Conservation (phyloP, 2,113 vertebrate genomes). For the rabbit (Oryctolagus cuniculus) region mOryCun1.1 NC_091435.1:154088001-154088500, state of each 20-base stretch:
- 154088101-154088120: too few species aligned
- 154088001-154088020: too few species aligned
- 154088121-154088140: too few species aligned
- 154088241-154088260: background rate
- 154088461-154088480: background rate
- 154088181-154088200: too few species aligned
- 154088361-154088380: background rate
- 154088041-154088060: too few species aligned
- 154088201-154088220: too few species aligned
- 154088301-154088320: background rate
- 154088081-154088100: too few species aligned
- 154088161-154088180: too few species aligned
- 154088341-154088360: background rate
- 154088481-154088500: background rate
- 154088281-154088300: background rate
- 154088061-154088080: too few species aligned
- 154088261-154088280: background rate
- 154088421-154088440: background rate
- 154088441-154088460: background rate
- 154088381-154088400: background rate
- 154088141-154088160: too few species aligned
- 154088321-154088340: constrained; percentile 28
- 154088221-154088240: background rate
- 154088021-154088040: too few species aligned
- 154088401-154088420: background rate